phyloP scores from a whole-genome alignment of 2,888 invertebrate genomes.

The Drosophila pseudotalamancana region DNA sequence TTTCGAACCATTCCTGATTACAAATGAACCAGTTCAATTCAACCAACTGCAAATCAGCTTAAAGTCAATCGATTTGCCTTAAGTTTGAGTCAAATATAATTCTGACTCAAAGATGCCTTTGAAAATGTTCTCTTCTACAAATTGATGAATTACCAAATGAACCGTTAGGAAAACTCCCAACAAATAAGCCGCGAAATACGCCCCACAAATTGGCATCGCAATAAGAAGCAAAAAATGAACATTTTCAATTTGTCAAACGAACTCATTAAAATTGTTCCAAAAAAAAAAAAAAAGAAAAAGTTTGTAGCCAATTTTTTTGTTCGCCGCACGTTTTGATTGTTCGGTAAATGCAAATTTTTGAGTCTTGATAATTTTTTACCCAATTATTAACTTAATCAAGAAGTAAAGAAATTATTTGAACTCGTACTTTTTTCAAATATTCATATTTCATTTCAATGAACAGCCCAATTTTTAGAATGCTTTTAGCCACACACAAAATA shows the following conservation, averaged over 20 bases:
- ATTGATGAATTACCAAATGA: slow-evolving; percentile 44
- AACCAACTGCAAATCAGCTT: neutral
- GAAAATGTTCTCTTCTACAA: slow-evolving; percentile 6
- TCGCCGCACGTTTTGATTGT: slow-evolving; percentile 46
- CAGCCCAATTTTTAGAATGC: too few species aligned
- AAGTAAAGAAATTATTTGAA: neutral
- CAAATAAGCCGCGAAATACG: slow-evolving; percentile 29
- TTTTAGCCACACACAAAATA: too few species aligned
- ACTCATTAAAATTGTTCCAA: slow-evolving; percentile 40
- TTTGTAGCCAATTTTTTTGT: slow-evolving; percentile 32
- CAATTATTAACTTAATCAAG: slow-evolving; percentile 16
- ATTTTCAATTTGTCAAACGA: slow-evolving; percentile 25
- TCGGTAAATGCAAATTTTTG: slow-evolving; percentile 24
- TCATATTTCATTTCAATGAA: neutral
- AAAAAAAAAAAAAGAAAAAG: slow-evolving; percentile 11
- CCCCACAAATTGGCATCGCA: slow-evolving; percentile 13
- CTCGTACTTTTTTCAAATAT: neutral
- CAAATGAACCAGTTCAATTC: neutral
- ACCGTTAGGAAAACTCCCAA: slow-evolving; percentile 22
- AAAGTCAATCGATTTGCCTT: neutral
- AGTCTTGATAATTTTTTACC: slow-evolving; percentile 38
- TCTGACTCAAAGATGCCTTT: neutral
- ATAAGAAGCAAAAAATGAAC: slow-evolving; percentile 5
- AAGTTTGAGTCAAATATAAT: neutral
- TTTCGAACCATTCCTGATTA: too few species aligned